A percentile compares a stretch with the other conserved stretches of the same genome.
phyloP scores from a whole-genome alignment of 2,888 invertebrate genomes.

The Athripsodes cinereus region DNA sequence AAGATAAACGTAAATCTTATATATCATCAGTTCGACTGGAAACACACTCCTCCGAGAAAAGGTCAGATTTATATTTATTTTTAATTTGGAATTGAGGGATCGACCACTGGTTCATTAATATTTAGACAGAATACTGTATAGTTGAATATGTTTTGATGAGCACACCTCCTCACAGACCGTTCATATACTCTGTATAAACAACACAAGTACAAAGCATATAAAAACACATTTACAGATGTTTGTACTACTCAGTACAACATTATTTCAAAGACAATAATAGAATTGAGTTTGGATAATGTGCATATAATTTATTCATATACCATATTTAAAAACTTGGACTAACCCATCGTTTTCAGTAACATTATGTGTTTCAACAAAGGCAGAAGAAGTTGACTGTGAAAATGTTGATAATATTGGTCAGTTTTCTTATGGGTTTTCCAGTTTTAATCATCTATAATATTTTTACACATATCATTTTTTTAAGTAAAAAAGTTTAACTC shows the following conservation, averaged over 20 bases:
- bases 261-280: background rate
- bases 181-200: background rate
- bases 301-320: conserved; percentile 2
- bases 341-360: background rate
- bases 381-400: background rate
- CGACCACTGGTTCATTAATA: too few species aligned
- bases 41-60: too few species aligned
- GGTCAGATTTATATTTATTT: too few species aligned
- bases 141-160: too few species aligned
- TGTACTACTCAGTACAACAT: background rate
- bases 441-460: too few species aligned
- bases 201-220: background rate
- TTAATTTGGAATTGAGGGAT: too few species aligned
- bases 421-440: background rate
- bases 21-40: too few species aligned
- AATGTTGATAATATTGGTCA: conserved; percentile 3
- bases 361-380: background rate
- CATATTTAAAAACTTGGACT: background rate
- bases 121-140: too few species aligned
- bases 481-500: too few species aligned
- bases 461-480: too few species aligned
- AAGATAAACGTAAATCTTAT: too few species aligned
- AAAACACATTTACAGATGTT: background rate
- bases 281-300: background rate
- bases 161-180: too few species aligned